Evolutionary conservation across 2,797 vertebrate species (phyloP), one percentile per base, ranked within the genome.

Genomic region (Buphagus erythrorhynchus): DNA sequence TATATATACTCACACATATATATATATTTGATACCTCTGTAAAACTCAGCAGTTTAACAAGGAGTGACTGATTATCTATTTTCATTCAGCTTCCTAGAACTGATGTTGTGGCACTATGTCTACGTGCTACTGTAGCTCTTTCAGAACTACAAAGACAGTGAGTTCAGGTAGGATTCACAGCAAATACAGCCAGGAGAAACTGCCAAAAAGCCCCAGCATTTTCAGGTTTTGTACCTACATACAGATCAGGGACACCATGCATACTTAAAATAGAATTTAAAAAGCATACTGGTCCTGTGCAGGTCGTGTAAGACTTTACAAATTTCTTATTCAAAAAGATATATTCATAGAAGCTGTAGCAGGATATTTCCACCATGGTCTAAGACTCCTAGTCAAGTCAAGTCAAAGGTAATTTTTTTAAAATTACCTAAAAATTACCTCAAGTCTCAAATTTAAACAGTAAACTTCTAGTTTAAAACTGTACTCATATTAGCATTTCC

Each of bases 311-410:
- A 93, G 42, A 61, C 49, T 84, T 31, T 10, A 55, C 16, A 61
- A 46, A 95, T 43, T 57, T 73, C 28, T 82, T 76, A 73, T 24
- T 82, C 58, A 78, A 82, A 61, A 89, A 79, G 68, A 73, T 6
- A 10, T 3, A 52, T 38, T 62, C 20, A n/a, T 16, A 19, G 49
- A 75, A 84, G n/a, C 36, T 72, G 73, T 36, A 74, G 76, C 65
- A 92, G 54, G 58, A 5, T 86, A 61, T 46, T 78, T 92, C 49
- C 38, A 65, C 66, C 66, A 26, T 18, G 54, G 59, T 10, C 49
- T 67, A 68, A 68, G 59, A 65, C 42, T 84, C 28, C 54, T 57
- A 76, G 65, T 19, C 61, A n/a, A 52, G 29, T 61, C 15, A 48
- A 36, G 29, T 46, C 67, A 76, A 79, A 83, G 4, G 10, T 20